phyloP scores from a whole-genome alignment of 2,888 invertebrate genomes.

The Sinohyriopsis cumingii region DNA sequence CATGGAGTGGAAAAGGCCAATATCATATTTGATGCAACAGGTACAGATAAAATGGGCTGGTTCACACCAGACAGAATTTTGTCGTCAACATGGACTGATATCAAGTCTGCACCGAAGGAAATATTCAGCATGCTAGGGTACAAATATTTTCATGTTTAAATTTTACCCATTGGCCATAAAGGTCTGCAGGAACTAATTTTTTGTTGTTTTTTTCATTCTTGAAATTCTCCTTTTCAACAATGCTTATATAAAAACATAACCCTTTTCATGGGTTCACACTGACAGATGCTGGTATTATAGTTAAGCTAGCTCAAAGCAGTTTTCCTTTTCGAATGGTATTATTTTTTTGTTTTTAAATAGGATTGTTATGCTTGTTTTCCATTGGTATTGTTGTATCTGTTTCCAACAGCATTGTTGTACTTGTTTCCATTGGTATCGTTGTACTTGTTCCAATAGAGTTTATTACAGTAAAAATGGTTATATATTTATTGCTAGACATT shows the following conservation, averaged over 20 bases:
- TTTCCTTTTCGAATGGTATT: no score
- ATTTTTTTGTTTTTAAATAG: no score
- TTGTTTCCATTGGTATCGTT: no score
- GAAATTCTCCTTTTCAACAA: constrained; percentile 11
- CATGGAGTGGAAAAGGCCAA: constrained; percentile 50
- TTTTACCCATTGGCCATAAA: neutral
- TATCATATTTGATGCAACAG: constrained; percentile 49
- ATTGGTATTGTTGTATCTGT: no score
- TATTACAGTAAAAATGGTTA: no score
- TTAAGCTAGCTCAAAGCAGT: no score
- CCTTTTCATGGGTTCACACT: no score
- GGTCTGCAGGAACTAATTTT: neutral
- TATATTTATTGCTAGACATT: no score
- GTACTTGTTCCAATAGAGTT: no score
- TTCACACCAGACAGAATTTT: constrained; percentile 48
- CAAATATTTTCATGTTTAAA: constrained; percentile 1
- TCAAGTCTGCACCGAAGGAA: constrained; percentile 33
- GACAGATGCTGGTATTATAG: no score
- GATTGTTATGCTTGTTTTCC: no score
- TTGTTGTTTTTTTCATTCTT: neutral
- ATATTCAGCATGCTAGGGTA: constrained; percentile 45
- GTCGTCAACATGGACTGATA: constrained; percentile 44
- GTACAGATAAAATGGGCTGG: constrained; percentile 48
- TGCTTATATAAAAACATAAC: neutral
- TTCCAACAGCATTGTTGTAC: no score